phyloP scores from a whole-genome alignment of 1,140 invertebrate genomes.

The Drosophila albomicans region DNA sequence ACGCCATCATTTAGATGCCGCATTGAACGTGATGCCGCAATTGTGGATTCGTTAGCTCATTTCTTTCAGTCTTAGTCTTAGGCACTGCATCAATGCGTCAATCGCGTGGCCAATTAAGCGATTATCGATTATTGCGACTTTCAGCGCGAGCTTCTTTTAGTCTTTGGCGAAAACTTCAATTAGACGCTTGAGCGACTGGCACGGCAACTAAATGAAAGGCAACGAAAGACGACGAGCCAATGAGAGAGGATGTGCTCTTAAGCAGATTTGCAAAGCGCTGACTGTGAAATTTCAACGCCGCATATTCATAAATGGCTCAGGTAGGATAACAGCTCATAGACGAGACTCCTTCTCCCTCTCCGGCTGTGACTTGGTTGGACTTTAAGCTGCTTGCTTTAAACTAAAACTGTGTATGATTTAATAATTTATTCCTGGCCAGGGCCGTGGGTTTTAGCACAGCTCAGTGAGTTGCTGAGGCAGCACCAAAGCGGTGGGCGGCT shows the following conservation, averaged over 20 bases:
- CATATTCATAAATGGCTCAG: conserved; percentile 56
- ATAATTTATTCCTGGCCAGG: conserved; percentile 60
- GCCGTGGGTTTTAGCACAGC: conserved; percentile 47
- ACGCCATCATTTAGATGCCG: conserved; percentile 22
- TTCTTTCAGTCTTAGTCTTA: conserved; percentile 7
- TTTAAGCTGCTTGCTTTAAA: conserved; percentile 52
- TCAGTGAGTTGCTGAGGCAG: conserved; percentile 49
- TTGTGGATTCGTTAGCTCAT: conserved; percentile 27
- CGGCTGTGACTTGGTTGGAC: conserved; percentile 3
- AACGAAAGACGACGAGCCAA: not conserved
- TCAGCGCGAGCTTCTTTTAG: not conserved
- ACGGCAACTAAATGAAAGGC: not conserved
- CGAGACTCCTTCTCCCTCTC: not conserved
- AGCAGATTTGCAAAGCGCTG: conserved; percentile 49
- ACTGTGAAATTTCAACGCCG: conserved; percentile 44
- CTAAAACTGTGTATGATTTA: conserved; percentile 56
- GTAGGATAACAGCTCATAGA: conserved; percentile 6
- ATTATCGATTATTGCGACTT: conserved; percentile 48
- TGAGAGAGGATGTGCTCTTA: conserved; percentile 6
- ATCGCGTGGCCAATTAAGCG: conserved; percentile 58
- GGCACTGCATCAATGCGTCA: conserved; percentile 27
- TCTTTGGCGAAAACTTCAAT: conserved; percentile 44
- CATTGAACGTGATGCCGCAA: conserved; percentile 23
- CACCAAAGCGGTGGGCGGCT: not conserved
- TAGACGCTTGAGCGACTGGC: conserved; percentile 49